These are phyloP conservation scores for Argyrosomus regius DNA, from an alignment of 2,797 vertebrate genomes.

Conservation along the genomic window DNA sequence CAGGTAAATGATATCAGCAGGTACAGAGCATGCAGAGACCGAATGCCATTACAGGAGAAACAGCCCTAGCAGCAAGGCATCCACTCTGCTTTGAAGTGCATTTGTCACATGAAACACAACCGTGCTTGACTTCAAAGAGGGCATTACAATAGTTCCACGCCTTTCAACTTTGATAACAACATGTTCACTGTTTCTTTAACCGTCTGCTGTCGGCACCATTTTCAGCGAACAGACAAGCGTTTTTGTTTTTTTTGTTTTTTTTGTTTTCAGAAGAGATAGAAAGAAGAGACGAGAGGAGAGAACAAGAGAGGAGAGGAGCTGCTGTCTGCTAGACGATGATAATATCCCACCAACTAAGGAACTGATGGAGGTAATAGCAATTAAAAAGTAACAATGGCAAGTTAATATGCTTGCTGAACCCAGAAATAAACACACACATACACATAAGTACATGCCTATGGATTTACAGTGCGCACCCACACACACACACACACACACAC, in stretches of 20 bases:
- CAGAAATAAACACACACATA: slow-evolving; percentile 28
- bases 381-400: slow-evolving; percentile 54
- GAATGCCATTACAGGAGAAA: slow-evolving; percentile 71
- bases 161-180: slow-evolving; percentile 74
- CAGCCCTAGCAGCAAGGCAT: slow-evolving; percentile 64
- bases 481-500: slow-evolving; percentile 11
- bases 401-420: slow-evolving; percentile 27
- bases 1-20: slow-evolving; percentile 79
- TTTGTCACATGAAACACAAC: slow-evolving; percentile 79
- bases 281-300: slow-evolving; percentile 7
- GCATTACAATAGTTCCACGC: slow-evolving; percentile 70
- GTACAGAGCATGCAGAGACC: slow-evolving; percentile 61
- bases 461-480: slow-evolving; percentile 7
- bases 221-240: slow-evolving; percentile 42
- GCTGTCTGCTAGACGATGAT: slow-evolving; percentile 39
- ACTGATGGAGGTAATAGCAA: slow-evolving; percentile 55
- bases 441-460: neutral
- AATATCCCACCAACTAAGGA: slow-evolving; percentile 45
- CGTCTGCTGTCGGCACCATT: slow-evolving; percentile 49
- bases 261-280: slow-evolving; percentile 14
- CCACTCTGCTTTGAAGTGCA: slow-evolving; percentile 80
- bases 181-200: slow-evolving; percentile 63
- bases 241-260: neutral
- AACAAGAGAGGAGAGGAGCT: slow-evolving; percentile 3
- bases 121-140: slow-evolving; percentile 78